Evolutionary conservation across 2,888 invertebrate genomes (phyloP).

Genomic region (Halocaridina rubra): DNA sequence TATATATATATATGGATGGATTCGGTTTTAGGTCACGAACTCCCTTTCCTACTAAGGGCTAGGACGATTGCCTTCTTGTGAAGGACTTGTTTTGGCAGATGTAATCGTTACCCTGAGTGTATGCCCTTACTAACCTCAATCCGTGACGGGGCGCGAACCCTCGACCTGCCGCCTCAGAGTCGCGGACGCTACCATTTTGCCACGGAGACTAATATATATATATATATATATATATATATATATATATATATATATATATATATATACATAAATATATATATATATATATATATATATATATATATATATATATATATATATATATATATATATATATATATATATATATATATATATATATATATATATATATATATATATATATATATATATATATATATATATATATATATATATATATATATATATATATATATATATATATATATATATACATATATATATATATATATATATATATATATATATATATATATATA

Average conservation of each 20-base stretch:
- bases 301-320: background rate
- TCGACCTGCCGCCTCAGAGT: no score
- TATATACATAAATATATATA: background rate
- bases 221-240: background rate
- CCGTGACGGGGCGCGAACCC: no score
- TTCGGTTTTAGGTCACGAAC: no score
- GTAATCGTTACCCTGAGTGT: no score
- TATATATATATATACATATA: background rate
- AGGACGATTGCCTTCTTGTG: no score
- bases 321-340: background rate
- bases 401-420: background rate
- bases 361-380: background rate
- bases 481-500: background rate
- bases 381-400: background rate
- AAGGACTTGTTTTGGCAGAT: no score
- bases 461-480: background rate
- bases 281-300: background rate
- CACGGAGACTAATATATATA: no score
- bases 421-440: background rate
- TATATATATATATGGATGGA: no score
- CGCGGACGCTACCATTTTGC: no score
- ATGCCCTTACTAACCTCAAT: no score
- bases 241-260: background rate
- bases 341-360: conserved; percentile 5
- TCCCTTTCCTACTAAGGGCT: no score